These are phyloP conservation scores for Oreochromis niloticus DNA, from an alignment of 2,113 vertebrate species.

Conservation along the genomic window DNA sequence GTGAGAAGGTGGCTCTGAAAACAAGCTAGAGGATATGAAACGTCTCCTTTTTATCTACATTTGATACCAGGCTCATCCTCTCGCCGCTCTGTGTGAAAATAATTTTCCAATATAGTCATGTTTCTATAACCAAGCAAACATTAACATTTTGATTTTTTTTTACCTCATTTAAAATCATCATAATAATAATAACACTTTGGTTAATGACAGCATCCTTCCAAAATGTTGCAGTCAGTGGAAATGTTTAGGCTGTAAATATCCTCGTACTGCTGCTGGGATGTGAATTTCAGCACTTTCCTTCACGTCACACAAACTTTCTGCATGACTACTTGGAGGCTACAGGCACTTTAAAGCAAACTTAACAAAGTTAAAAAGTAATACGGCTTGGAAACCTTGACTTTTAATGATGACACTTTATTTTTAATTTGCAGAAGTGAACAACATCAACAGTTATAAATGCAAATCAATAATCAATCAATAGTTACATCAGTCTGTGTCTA, in stretches of 20 bases:
- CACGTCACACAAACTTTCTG: not conserved
- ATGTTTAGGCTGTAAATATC: accelerated
- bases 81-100: not conserved
- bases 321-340: accelerated
- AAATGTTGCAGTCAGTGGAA: not conserved
- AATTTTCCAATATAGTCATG: accelerated
- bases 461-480: not conserved
- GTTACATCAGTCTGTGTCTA: not conserved
- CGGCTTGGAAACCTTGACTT: accelerated
- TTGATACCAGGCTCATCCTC: not conserved
- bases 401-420: not conserved
- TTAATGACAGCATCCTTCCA: not conserved
- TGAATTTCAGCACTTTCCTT: accelerated
- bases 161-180: not conserved
- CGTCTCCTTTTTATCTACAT: not conserved
- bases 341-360: not conserved
- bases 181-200: accelerated
- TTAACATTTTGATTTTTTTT: not conserved
- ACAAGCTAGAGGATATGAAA: not conserved
- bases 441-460: not conserved
- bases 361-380: accelerated
- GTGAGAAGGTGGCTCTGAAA: not conserved
- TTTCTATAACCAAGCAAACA: not conserved
- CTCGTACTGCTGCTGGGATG: not conserved
- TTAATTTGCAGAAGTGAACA: not conserved